phyloP scores from a whole-genome alignment of 2,113 vertebrate species.

The Epinephelus cyanopodus region DNA sequence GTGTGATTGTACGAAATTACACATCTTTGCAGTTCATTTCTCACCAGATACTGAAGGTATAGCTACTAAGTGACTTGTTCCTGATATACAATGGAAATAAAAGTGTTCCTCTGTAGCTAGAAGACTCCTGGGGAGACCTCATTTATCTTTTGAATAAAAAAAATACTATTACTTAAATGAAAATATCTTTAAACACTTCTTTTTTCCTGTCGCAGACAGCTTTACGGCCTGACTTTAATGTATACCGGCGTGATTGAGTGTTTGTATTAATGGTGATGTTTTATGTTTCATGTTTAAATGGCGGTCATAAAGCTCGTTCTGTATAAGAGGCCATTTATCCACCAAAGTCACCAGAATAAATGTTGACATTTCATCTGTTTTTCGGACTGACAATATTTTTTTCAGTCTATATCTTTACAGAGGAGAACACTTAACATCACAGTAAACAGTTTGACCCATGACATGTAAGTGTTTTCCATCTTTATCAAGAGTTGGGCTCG shows the following conservation, averaged over 20 bases:
- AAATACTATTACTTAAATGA: background rate
- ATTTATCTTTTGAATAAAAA: constrained; percentile 1
- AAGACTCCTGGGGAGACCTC: background rate
- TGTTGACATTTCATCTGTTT: background rate
- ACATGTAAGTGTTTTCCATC: background rate
- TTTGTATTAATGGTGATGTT: background rate
- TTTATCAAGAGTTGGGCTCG: too few relatives aligned
- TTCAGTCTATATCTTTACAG: too few relatives aligned
- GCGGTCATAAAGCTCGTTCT: background rate
- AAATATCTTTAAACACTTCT: background rate
- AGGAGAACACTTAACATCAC: background rate
- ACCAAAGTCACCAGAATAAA: background rate
- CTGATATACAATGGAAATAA: background rate
- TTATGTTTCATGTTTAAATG: background rate
- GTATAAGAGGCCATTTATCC: background rate
- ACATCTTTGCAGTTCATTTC: background rate
- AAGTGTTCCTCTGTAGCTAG: background rate
- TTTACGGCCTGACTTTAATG: background rate
- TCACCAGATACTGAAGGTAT: background rate
- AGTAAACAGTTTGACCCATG: background rate
- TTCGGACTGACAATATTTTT: background rate
- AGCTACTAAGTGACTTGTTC: background rate
- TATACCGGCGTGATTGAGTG: background rate
- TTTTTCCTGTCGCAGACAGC: background rate
- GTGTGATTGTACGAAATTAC: constrained; percentile 3